Base-by-base conservation (phyloP, 2,797 vertebrate genomes). In the Amblyraja radiata region DNA sequence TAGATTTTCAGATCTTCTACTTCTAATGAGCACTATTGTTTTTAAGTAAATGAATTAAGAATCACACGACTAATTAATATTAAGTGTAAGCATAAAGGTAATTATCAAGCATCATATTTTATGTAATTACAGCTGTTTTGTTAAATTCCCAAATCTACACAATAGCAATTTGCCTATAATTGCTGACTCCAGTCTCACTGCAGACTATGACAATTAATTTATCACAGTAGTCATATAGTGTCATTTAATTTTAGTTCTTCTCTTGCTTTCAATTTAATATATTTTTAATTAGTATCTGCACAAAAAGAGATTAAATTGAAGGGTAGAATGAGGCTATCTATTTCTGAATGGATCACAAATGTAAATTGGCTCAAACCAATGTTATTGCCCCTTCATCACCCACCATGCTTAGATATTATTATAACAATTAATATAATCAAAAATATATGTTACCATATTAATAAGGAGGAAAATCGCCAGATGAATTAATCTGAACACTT, bases 131-230 rank as follows among this genome's bases (percentile, higher is more conserved):
- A 93, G 93, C 91, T 94, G 78, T 91, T 95, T 94, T 93, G 94
- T 93, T 93, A 93, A 93, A 94, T 93, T 71, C 94, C 58, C 46
- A 76, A n/a, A 93, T 94, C 90, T 93, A 93, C 93, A 94, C 93
- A 95, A 94, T 93, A 93, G 46, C 93, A 90, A 93, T 93, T 93
- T 93, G 90, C 93, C 81, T 39, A n/a, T 93, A 94, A 93, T 94
- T 94, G 94, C 84, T 94, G 93, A 93, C 94, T 93, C 93, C 0
- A 0, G 93, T 76, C 46, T 76, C 39, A 92, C 39, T 92, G 10
- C 93, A 93, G 39, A 46, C 0, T 76, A 36, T 93, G 93, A 94
- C 81, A 94, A 94, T 94, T 94, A 93, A 93, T 93, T 94, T 65
- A 93, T 93, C 93, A 93, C 79, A 94, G 74, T 54, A 94, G 36